These are phyloP conservation scores for Todiramphus saurophagus DNA, from an alignment of 2,113 vertebrate species.

Conservation along the genomic window DNA sequence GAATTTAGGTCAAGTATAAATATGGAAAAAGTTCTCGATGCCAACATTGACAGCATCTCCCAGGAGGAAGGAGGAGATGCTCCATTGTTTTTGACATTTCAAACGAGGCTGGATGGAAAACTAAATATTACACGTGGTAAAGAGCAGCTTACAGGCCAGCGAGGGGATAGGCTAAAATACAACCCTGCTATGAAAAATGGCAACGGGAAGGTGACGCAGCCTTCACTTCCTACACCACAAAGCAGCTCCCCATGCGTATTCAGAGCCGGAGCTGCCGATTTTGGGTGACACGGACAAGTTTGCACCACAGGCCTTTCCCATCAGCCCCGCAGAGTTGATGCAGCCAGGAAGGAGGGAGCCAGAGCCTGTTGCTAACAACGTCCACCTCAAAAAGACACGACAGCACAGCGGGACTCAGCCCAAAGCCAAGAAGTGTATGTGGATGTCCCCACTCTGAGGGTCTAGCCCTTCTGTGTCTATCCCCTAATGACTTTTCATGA, in stretches of 20 bases:
- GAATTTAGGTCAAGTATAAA: constrained; percentile 33
- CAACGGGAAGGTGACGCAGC: background rate
- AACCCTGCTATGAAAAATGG: accelerated
- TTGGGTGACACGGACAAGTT: background rate
- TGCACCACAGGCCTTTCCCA: background rate
- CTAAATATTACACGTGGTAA: background rate
- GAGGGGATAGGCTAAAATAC: background rate
- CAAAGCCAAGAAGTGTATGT: background rate
- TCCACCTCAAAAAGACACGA: accelerated
- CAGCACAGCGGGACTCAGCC: background rate
- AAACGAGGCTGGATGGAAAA: background rate
- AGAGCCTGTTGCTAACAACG: background rate
- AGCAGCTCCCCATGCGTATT: background rate
- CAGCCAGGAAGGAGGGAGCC: background rate
- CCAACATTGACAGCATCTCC: background rate
- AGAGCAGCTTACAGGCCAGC: background rate
- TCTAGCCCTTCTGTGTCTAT: background rate
- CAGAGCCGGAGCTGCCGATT: background rate
- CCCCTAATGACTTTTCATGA: accelerated
- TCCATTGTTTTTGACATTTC: background rate
- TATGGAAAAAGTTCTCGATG: background rate
- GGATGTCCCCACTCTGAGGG: accelerated
- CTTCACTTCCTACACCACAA: background rate
- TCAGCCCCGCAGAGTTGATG: background rate
- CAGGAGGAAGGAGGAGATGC: background rate